Conservation (phyloP, 2,797 vertebrate genomes). For the Falco cherrug region DNA sequence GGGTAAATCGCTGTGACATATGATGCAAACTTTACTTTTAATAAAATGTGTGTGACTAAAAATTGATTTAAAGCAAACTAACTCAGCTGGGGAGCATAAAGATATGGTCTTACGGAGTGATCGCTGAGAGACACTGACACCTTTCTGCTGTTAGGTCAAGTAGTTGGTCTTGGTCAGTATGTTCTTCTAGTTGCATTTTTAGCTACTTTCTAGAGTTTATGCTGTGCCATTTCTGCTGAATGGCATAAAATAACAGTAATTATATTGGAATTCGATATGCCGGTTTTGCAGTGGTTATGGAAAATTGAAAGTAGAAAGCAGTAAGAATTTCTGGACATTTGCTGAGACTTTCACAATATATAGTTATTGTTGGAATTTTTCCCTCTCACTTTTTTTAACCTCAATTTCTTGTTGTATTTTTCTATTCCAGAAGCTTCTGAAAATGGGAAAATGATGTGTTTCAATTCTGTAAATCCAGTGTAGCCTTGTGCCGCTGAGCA, state of each 20-base stretch:
- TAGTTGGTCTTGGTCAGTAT: not conserved
- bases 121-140: not conserved
- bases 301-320: not conserved
- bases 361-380: not conserved
- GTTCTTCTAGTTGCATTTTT: not conserved
- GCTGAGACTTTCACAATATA: not conserved
- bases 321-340: not conserved
- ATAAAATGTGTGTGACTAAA: not conserved
- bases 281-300: not conserved
- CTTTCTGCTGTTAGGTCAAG: not conserved
- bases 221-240: not conserved
- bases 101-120: fast-evolving
- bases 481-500: not conserved
- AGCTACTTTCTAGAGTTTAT: not conserved
- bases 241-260: not conserved
- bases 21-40: not conserved
- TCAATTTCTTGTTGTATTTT: not conserved
- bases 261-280: not conserved
- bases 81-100: not conserved
- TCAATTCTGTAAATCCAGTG: not conserved
- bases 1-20: not conserved
- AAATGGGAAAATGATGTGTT: not conserved
- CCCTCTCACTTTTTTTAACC: not conserved
- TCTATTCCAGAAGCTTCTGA: not conserved
- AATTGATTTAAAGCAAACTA: not conserved